Evolutionary conservation across 2,888 invertebrate species (phyloP).

Genomic region (Dicroscelio sp.): DNA sequence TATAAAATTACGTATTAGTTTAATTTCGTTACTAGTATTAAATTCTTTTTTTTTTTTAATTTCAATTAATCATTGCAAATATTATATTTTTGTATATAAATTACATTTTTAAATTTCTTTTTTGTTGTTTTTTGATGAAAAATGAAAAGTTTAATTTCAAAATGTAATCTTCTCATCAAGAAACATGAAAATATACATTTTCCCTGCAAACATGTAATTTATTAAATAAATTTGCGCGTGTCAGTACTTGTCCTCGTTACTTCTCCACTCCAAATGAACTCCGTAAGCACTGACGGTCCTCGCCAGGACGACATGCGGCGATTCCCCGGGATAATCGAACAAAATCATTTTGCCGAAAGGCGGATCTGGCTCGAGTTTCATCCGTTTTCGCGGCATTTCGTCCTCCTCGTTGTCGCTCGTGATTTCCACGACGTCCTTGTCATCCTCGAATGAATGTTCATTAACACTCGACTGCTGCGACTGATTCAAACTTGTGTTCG

Average conservation of each 20-base stretch:
- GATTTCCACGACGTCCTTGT: background rate
- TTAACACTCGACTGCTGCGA: constrained; percentile 44
- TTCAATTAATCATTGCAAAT: too few relatives aligned
- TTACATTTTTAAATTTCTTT: too few relatives aligned
- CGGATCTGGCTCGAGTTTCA: constrained; percentile 74
- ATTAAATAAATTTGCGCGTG: background rate
- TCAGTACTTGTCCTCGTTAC: constrained; percentile 57
- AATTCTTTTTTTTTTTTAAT: too few relatives aligned
- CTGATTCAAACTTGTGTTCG: constrained; percentile 37
- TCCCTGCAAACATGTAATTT: too few relatives aligned
- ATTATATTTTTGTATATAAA: too few relatives aligned
- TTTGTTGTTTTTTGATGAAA: too few relatives aligned
- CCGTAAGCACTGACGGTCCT: constrained; percentile 86
- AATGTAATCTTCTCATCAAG: too few relatives aligned
- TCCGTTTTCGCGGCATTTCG: constrained; percentile 80
- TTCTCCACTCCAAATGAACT: constrained; percentile 88
- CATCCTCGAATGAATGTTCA: constrained; percentile 8
- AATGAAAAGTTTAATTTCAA: too few relatives aligned
- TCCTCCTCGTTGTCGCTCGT: constrained; percentile 35
- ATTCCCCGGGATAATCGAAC: constrained; percentile 88
- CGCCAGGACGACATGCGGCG: constrained; percentile 87
- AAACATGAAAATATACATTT: background rate
- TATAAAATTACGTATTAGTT: too few relatives aligned
- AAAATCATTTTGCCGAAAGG: constrained; percentile 90
- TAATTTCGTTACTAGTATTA: too few relatives aligned